phyloP scores from a whole-genome alignment of 2,797 vertebrate genomes.

The Brotula barbata region DNA sequence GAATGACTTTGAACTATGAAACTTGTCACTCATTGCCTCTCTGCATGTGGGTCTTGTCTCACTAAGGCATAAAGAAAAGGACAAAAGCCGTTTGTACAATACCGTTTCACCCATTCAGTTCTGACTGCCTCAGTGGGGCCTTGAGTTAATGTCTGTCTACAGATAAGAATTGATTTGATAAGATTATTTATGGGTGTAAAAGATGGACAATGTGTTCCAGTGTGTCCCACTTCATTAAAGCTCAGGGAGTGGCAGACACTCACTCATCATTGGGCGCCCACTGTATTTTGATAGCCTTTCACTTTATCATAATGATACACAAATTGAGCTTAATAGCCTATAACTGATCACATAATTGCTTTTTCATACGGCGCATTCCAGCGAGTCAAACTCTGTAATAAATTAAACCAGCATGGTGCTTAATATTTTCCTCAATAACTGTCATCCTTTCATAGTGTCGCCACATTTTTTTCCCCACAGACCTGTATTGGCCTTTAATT shows the following conservation, averaged over 20 bases:
- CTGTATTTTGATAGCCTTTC: slow-evolving; percentile 63
- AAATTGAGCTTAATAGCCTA: slow-evolving; percentile 70
- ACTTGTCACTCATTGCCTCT: background rate
- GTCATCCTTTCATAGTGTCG: slow-evolving; percentile 53
- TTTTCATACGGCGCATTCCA: slow-evolving; percentile 56
- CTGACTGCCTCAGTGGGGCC: background rate
- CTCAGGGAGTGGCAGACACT: slow-evolving; percentile 23
- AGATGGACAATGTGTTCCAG: slow-evolving; percentile 33
- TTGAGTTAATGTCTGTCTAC: slow-evolving; percentile 14
- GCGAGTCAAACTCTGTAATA: slow-evolving; percentile 69
- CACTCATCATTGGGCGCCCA: slow-evolving; percentile 49
- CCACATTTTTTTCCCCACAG: slow-evolving; percentile 3
- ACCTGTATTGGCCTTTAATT: slow-evolving; percentile 79
- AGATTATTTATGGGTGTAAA: slow-evolving; percentile 29
- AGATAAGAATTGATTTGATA: slow-evolving; percentile 40
- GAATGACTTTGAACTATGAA: no score
- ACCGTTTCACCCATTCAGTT: background rate
- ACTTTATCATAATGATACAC: slow-evolving; percentile 63
- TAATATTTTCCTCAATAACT: slow-evolving; percentile 57
- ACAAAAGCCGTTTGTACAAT: background rate
- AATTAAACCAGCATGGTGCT: slow-evolving; percentile 40
- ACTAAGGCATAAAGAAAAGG: background rate
- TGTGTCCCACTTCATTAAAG: slow-evolving; percentile 33
- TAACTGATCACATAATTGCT: slow-evolving; percentile 75
- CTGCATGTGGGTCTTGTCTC: background rate